These are phyloP conservation scores for Falco novaeseelandiae DNA, from an alignment of 2,797 vertebrate genomes.

Conservation along the genomic window DNA sequence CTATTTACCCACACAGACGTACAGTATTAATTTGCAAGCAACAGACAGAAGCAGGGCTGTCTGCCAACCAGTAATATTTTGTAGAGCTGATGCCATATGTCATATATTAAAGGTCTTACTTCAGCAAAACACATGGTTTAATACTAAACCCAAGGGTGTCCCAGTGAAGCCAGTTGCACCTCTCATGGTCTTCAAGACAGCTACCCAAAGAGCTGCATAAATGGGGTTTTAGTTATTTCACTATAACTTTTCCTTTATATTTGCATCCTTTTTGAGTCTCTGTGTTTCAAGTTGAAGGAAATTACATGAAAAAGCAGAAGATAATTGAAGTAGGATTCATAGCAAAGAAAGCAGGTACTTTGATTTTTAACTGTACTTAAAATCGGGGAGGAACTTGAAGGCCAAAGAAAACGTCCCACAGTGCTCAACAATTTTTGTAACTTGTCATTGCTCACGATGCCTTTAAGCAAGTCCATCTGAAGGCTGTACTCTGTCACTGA, in stretches of 20 bases:
- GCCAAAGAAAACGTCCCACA: not conserved
- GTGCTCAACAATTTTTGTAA: not conserved
- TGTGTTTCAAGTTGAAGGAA: not conserved
- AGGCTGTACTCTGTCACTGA: not conserved
- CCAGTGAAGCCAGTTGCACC: not conserved
- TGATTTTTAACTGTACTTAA: not conserved
- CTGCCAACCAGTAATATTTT: not conserved
- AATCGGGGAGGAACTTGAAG: not conserved
- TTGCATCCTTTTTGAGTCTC: not conserved
- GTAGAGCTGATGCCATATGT: not conserved
- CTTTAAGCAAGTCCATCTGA: not conserved
- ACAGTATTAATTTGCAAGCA: constrained; percentile 1
- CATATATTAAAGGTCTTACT: not conserved
- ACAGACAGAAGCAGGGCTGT: not conserved
- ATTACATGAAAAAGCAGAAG: not conserved
- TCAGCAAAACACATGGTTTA: constrained; percentile 1
- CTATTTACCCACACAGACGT: not conserved
- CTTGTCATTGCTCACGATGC: not conserved
- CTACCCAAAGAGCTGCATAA: not conserved
- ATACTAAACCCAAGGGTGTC: not conserved
- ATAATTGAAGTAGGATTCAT: not conserved
- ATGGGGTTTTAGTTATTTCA: not conserved
- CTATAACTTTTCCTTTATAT: not conserved
- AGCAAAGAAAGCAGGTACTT: not conserved
- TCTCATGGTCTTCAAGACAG: not conserved